Evolutionary conservation across 2,888 invertebrate species (phyloP), one percentile per base, ranked within the genome.

Genomic region (Apocheima hispidaria): DNA sequence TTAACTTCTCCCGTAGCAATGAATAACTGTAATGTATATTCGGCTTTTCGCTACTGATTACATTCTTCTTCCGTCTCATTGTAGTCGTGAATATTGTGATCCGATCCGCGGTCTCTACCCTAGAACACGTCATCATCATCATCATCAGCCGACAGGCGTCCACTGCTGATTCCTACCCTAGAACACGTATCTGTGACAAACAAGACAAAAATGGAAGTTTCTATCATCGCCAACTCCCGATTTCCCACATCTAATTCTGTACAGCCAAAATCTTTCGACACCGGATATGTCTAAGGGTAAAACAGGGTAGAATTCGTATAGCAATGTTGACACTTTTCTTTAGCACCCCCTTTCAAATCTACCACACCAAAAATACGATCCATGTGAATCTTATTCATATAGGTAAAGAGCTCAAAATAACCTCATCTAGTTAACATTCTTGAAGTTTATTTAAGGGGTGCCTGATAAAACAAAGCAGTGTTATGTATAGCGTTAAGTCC

Each of bases 321-420:
- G 75, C 71, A 79, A 79, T 87, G 86, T 90, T 89, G 87, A 88
- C 87, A 84, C 77, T 80, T 74, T 65, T 70, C 71, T 74, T 86
- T 87, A 86, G 82, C 89, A 79, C 82, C 77, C 79, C 54, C 68
- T 68, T 71, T 73, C 77, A 71, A 70, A 53, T 63, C 54, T 53
- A 71, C 71, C 68, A 66, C 50, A 59, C 20, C 35, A 55, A 12
- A 41, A 33, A 36, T 18, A 20, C 40, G 9, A 16, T 9, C 12
- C 40, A 14, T 43, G 1, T 46, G 7, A 23, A 60, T 70, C 61
- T 59, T 78, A 73, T 60, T 3, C 0, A 12, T 2, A 2, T 0
- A 2, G 6, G 5, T 18, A 46, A 43, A 62, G 53, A 56, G 50
- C n/a, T 33, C 41, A 50, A 38, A 18, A 26, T 63, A 18, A 18